Evolutionary conservation across 2,113 vertebrate species (phyloP), one percentile per base, ranked within the genome.

Genomic region (Rhabdornis inornatus): DNA sequence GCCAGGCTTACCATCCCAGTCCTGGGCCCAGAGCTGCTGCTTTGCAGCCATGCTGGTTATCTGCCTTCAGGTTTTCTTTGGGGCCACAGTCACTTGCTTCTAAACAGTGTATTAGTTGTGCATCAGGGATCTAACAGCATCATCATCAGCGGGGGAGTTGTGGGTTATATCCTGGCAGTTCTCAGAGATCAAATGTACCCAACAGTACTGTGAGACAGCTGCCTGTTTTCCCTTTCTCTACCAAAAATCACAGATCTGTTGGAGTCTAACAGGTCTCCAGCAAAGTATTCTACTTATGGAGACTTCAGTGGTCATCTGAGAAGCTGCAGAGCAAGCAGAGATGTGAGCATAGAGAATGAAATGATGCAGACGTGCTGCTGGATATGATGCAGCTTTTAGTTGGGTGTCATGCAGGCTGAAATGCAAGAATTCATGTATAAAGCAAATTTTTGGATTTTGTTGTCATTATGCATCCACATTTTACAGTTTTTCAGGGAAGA

Each of bases 1-100:
- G 25, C 50, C 16, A 1, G 71, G 19, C 40, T 82, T 0, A 0
- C 16, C 44, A 3, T 24, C 0, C 0, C 50, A 66, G 64, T 27
- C 50, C 75, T 77, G 81, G n/a, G 25, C 68, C 74, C 66, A 27
- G 66, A 85, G 61, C n/a, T 74, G 27, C 61, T 91, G 57, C 5
- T 1, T 18, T 65, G 75, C 14, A 6, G 65, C 53, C 20, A 0
- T 69, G 24, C 53, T 80, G 50, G 5, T 22, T 74, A 35, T 15
- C 63, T 95, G 71, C 71, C 81, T 64, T 45, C 47, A 77, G 55
- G 12, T 70, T 90, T 83, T 94, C 59, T 42, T 66, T 77, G 35
- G 42, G 47, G 76, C 18, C 47, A 65, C 28, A 69, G 44, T 52
- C 30, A 17, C 40, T 87, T 7, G 2, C 68, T 60, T 69, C 75